Percentiles rank a stretch among this genome's conserved stretches.
phyloP scores from a whole-genome alignment of 2,888 invertebrate species.

The Diadegma fenestrale region DNA sequence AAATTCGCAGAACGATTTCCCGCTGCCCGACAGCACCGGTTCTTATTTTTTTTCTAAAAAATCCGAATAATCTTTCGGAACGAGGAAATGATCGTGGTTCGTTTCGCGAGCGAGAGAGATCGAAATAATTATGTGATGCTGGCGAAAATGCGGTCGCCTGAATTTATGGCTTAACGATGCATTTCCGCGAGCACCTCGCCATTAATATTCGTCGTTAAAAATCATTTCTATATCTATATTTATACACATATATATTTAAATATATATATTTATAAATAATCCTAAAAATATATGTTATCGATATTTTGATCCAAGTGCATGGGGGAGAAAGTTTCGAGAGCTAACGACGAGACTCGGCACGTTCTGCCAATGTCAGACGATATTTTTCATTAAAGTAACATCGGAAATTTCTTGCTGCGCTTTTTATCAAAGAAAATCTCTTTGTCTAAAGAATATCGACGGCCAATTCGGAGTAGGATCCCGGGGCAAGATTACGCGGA shows the following conservation, averaged over 20 bases:
- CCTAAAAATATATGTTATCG: constrained; percentile 21
- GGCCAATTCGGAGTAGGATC: constrained; percentile 44
- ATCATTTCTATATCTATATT: constrained; percentile 25
- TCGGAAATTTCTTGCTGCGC: neutral
- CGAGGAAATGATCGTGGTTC: constrained; percentile 52
- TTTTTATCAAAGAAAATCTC: constrained; percentile 33
- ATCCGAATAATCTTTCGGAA: neutral
- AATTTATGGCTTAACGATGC: constrained; percentile 12
- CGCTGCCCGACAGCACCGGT: neutral
- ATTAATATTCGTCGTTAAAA: constrained; percentile 44
- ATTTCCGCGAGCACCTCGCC: constrained; percentile 57
- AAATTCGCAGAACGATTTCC: neutral
- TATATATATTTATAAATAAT: constrained; percentile 35
- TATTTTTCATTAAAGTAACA: constrained; percentile 30
- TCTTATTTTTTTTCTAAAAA: neutral
- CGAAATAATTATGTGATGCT: constrained; percentile 63
- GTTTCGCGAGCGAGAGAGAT: constrained; percentile 64
- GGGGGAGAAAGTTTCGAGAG: constrained; percentile 21
- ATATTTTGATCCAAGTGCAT: constrained; percentile 13
- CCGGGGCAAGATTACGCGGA: constrained; percentile 52
- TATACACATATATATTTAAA: constrained; percentile 36
- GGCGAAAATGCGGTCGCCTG: constrained; percentile 42
- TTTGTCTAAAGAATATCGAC: constrained; percentile 47
- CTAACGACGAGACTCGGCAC: constrained; percentile 21
- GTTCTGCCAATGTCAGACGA: constrained; percentile 39